Conservation (phyloP, 2,113 vertebrate species). For the Dicaeum eximium region DNA sequence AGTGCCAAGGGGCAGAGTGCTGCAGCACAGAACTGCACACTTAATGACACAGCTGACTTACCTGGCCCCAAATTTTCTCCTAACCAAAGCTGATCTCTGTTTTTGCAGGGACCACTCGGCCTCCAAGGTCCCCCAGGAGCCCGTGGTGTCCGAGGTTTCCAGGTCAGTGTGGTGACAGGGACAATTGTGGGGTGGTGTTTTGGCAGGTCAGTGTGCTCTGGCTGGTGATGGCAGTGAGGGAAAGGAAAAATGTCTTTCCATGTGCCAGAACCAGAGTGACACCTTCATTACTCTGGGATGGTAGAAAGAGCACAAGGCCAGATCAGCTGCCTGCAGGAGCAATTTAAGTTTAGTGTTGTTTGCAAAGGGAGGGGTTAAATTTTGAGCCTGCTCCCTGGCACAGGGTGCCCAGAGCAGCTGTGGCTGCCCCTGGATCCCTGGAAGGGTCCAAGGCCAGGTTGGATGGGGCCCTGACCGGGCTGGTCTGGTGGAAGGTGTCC, state of each 20-base stretch:
- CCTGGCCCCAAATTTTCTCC: not conserved
- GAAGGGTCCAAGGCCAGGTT: not conserved
- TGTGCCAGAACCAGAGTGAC: not conserved
- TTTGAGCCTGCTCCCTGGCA: not conserved
- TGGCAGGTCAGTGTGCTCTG: not conserved
- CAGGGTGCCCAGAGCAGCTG: not conserved
- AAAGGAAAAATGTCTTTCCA: not conserved
- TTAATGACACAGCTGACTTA: rapidly evolving
- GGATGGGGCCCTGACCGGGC: not conserved
- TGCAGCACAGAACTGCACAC: rapidly evolving
- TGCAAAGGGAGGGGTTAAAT: not conserved
- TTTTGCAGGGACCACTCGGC: conserved; percentile 84
- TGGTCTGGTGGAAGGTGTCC: not conserved
- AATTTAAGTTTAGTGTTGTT: not conserved
- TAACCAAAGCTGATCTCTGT: not conserved
- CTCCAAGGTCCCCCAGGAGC: conserved; percentile 79
- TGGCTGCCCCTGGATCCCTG: not conserved
- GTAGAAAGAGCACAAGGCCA: not conserved
- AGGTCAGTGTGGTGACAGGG: conserved; percentile 73
- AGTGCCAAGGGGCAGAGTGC: not conserved
- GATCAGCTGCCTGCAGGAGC: not conserved
- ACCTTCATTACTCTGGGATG: rapidly evolving
- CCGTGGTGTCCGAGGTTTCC: conserved; percentile 86
- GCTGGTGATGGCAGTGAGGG: not conserved
- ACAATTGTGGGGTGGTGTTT: rapidly evolving